Evolutionary conservation across 2,797 vertebrate genomes (phyloP).

Genomic region (Scomberomorus guttatus): DNA sequence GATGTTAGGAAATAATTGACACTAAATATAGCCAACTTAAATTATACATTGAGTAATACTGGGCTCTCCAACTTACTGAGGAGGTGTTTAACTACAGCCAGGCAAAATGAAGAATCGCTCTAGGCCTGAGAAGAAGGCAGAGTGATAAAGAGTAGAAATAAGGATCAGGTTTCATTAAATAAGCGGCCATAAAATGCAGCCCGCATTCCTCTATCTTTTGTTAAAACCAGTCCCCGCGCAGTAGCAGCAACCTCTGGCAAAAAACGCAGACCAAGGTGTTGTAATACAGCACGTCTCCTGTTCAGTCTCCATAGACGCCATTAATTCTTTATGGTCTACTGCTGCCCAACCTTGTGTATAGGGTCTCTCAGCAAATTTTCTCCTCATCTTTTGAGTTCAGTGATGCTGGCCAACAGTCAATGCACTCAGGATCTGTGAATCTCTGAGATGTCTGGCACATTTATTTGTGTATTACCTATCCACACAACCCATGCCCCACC

Average conservation of each 20-base stretch:
- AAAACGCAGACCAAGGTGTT: slow-evolving; percentile 53
- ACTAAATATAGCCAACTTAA: slow-evolving; percentile 52
- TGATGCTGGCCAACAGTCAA: slow-evolving; percentile 62
- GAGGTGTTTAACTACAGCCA: slow-evolving; percentile 27
- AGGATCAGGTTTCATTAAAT: slow-evolving; percentile 53
- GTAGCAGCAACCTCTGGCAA: slow-evolving; percentile 48
- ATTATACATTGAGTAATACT: slow-evolving; percentile 35
- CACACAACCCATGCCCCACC: slow-evolving; percentile 9
- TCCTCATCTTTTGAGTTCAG: slow-evolving; percentile 64
- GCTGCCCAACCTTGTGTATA: slow-evolving; percentile 66
- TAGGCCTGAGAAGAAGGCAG: slow-evolving; percentile 24
- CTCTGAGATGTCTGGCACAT: slow-evolving; percentile 49
- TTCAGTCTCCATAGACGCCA: slow-evolving; percentile 68
- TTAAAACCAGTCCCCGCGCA: slow-evolving; percentile 43
- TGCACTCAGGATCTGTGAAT: slow-evolving; percentile 47
- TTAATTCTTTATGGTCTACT: slow-evolving; percentile 80
- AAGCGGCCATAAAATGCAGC: slow-evolving; percentile 41
- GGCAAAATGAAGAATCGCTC: slow-evolving; percentile 1
- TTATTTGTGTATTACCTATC: slow-evolving; percentile 41
- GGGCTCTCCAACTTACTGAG: slow-evolving; percentile 16
- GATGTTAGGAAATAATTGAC: slow-evolving; percentile 39
- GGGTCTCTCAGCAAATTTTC: slow-evolving; percentile 60
- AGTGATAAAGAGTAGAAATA: slow-evolving; percentile 41
- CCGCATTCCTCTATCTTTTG: slow-evolving; percentile 45
- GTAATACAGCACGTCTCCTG: slow-evolving; percentile 57